These are phyloP conservation scores for Epizoanthus rinbou DNA, from an alignment of 92 coral and sea anemone species.

Conservation along the genomic window DNA sequence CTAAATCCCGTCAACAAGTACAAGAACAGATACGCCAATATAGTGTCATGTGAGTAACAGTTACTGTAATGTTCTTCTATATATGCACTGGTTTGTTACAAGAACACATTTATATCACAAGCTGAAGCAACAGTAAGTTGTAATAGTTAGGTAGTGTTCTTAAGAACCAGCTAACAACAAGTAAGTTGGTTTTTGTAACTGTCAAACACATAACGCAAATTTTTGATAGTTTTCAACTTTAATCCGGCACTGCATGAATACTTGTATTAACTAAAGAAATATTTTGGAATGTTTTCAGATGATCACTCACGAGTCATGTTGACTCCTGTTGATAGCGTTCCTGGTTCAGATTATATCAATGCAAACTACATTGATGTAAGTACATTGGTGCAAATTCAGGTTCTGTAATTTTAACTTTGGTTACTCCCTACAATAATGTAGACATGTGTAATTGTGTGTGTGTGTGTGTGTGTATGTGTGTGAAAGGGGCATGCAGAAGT, in stretches of 20 bases:
- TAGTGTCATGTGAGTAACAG: conserved; percentile 88
- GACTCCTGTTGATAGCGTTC: conserved; percentile 79
- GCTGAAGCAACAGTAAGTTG: background rate
- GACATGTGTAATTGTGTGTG: too few species aligned
- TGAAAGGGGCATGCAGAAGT: too few species aligned
- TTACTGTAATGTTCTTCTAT: background rate
- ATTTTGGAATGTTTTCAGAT: conserved; percentile 51
- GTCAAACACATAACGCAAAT: background rate
- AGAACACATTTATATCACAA: background rate
- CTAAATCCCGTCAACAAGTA: conserved; percentile 88
- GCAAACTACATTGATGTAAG: conserved; percentile 94
- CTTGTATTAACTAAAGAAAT: background rate
- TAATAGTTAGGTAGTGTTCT: too few species aligned
- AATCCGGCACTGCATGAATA: background rate
- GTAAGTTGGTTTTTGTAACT: too few species aligned
- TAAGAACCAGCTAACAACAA: too few species aligned
- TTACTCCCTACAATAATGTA: too few species aligned
- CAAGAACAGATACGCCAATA: conserved; percentile 98
- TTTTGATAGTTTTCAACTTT: too few species aligned
- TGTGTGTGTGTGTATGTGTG: too few species aligned
- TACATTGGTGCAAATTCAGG: conserved; percentile 9
- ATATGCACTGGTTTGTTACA: too few species aligned
- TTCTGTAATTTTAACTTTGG: too few species aligned
- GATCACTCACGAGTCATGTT: conserved; percentile 94
- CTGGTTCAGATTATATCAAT: conserved; percentile 91